A percentile compares a stretch with the other conserved stretches of the same genome.
Evolutionary conservation across 2,797 vertebrate species (phyloP).

Genomic region (Crenuchus spilurus): DNA sequence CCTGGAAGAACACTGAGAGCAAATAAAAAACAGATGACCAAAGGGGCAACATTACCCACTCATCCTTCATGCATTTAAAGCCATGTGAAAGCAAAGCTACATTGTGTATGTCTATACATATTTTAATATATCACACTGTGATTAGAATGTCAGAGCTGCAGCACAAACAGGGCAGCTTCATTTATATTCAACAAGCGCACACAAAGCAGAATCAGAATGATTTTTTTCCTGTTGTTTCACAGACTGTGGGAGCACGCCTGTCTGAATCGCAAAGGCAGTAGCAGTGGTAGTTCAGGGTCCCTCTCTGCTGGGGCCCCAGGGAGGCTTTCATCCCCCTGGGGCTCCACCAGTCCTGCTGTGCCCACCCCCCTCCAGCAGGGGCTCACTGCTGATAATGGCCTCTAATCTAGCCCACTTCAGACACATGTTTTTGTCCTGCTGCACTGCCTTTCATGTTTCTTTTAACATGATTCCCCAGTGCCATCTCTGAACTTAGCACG

Average conservation of each 20-base stretch:
- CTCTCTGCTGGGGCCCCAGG: slow-evolving; percentile 47
- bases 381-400: slow-evolving; percentile 72
- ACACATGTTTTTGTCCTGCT: slow-evolving; percentile 78
- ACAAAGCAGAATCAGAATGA: slow-evolving; percentile 8
- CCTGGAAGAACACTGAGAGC: not conserved
- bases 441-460: slow-evolving; percentile 75
- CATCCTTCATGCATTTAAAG: not conserved
- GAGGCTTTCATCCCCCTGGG: slow-evolving; percentile 43
- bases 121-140: slow-evolving; percentile 12
- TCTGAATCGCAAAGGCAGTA: slow-evolving; percentile 29
- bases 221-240: slow-evolving; percentile 26
- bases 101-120: not conserved
- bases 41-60: not conserved
- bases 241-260: not conserved
- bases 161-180: not conserved
- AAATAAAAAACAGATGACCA: not conserved
- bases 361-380: not conserved
- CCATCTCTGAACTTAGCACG: slow-evolving; percentile 67
- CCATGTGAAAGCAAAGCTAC: not conserved
- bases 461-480: slow-evolving; percentile 69
- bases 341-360: not conserved
- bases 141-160: not conserved
- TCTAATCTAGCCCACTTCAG: slow-evolving; percentile 82
- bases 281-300: slow-evolving; percentile 36
- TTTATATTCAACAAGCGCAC: slow-evolving; percentile 28